phyloP scores from a whole-genome alignment of 1,140 invertebrate species.

The Calephelis virginiensis region DNA sequence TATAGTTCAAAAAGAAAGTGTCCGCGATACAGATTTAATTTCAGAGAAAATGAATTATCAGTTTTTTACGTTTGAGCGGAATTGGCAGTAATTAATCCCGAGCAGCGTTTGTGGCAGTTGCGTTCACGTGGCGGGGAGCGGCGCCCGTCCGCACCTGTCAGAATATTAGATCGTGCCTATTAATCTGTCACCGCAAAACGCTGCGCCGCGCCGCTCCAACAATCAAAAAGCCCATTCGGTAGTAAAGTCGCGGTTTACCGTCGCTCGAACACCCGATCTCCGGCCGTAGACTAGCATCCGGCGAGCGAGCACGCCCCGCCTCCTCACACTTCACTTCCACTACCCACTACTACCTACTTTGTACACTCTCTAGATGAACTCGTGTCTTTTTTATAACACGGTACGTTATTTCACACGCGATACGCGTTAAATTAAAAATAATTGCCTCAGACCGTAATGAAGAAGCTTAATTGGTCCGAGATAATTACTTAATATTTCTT shows the following conservation, averaged over 20 bases:
- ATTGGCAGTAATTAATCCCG: constrained; percentile 14
- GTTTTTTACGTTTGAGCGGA: background rate
- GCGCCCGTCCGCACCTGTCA: constrained; percentile 57
- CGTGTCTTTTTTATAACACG: too few species aligned
- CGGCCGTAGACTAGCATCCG: constrained; percentile 56
- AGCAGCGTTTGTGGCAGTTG: background rate
- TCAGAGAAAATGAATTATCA: background rate
- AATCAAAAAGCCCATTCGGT: constrained; percentile 70
- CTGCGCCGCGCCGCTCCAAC: constrained; percentile 39
- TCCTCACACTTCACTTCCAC: too few species aligned
- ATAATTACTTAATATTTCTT: too few species aligned
- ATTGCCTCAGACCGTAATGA: too few species aligned
- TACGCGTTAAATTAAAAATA: too few species aligned
- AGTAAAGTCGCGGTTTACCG: constrained; percentile 65
- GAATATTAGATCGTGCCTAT: constrained; percentile 70
- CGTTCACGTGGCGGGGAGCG: constrained; percentile 8
- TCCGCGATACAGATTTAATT: too few species aligned
- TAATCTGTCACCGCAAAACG: constrained; percentile 54
- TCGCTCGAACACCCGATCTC: constrained; percentile 60
- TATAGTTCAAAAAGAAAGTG: too few species aligned
- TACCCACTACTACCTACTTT: too few species aligned
- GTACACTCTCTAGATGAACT: too few species aligned
- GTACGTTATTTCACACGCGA: too few species aligned
- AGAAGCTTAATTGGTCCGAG: too few species aligned
- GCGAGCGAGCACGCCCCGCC: constrained; percentile 6